Evolutionary conservation across 2,113 vertebrate species (phyloP).

Genomic region (Onychostoma macrolepis): DNA sequence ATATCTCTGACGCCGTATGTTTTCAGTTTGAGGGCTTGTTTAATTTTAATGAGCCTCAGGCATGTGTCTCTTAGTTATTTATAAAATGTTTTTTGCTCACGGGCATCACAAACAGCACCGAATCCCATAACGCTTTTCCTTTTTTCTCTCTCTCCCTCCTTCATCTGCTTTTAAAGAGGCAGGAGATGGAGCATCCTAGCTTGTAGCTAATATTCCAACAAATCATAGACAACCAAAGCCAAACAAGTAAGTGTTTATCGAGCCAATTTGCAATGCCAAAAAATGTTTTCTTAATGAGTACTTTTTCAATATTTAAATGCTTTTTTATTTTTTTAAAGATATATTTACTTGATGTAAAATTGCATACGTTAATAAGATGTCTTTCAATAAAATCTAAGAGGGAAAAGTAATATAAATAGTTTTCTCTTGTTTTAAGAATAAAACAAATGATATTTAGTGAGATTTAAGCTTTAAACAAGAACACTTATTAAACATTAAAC

Average conservation of each 20-base stretch:
- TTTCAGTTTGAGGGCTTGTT: constrained; percentile 48
- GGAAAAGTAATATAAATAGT: neutral
- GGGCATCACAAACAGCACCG: constrained; percentile 62
- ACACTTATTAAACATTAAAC: too few species aligned
- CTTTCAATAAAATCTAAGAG: neutral
- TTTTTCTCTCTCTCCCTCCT: constrained; percentile 40
- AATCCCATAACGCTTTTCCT: constrained; percentile 65
- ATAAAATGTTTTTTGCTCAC: constrained; percentile 76
- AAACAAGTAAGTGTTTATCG: neutral
- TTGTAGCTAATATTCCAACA: constrained; percentile 3
- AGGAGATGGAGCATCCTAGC: constrained; percentile 9
- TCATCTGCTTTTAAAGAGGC: constrained; percentile 6
- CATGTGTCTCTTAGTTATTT: constrained; percentile 75
- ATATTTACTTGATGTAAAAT: neutral
- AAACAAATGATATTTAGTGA: too few species aligned
- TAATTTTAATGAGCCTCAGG: constrained; percentile 70
- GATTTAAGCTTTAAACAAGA: too few species aligned
- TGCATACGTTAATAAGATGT: neutral
- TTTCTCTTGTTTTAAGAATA: too few species aligned
- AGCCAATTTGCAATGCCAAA: neutral
- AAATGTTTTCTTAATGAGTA: too few species aligned
- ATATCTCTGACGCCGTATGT: constrained; percentile 55
- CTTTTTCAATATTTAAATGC: too few species aligned
- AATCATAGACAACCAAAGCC: neutral
- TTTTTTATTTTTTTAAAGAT: neutral